Base-by-base conservation (phyloP, 2,888 invertebrate species). In the Buathra laborator region DNA sequence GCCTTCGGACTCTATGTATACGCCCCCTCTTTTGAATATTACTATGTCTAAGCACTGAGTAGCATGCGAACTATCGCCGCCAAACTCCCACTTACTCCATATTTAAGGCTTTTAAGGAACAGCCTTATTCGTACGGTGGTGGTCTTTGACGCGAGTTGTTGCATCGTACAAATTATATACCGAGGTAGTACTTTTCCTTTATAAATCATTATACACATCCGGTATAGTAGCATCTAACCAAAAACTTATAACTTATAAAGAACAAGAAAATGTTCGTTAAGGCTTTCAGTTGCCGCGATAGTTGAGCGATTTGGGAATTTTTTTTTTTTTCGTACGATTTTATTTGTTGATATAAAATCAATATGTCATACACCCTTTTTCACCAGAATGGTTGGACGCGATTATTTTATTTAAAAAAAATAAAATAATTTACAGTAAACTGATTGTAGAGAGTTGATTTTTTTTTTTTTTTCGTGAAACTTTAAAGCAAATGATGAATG, bases 21-120 rank as follows among this genome's bases (percentile, higher is more conserved):
- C 93, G 93, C 93, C 93, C 89, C 87, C 90, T 93, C 91, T 91
- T 93, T 93, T 93, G 93, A 94, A 93, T 93, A 93, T 93, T 93
- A 92, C 91, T 91, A 90, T 90, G 91, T 90, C 91, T 93, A 93
- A 93, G 92, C 92, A 88, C 91, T 89, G 87, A 88, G 89, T 87
- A 90, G 89, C 93, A 93, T 93, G 93, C 93, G 89, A 93, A 85
- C 81, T 56, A 62, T 64, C 75, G 46, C 46, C 86, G 85, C 81
- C 77, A 75, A 68, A 32, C 46, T 43, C 19, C 75, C 29, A 64
- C 64, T 46, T 43, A 29, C 7, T 71, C 75, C 83, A 86, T 82
- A 86, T 64, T 80, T 71, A 87, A 84, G 84, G 82, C 37, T 64
- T 66, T 75, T 19, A 51, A 75, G 48, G 48, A 64, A 51, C 37